Evolutionary conservation across 2,888 invertebrate species (phyloP).

Genomic region (Clepsis dumicolana): DNA sequence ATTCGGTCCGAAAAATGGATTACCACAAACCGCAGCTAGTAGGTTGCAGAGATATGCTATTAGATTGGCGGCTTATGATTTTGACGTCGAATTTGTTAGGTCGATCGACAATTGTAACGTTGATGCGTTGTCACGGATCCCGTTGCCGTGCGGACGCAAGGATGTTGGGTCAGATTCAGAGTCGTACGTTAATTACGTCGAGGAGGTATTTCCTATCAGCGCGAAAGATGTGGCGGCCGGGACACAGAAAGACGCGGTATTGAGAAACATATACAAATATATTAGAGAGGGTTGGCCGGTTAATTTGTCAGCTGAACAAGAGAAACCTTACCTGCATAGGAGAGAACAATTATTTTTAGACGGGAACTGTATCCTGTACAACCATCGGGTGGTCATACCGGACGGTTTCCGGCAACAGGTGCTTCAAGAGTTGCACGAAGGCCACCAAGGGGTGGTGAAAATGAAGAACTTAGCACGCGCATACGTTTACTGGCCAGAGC

Average conservation of each 20-base stretch:
- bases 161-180: neutral
- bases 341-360: slow-evolving; percentile 30
- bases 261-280: slow-evolving; percentile 15
- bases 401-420: neutral
- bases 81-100: slow-evolving; percentile 7
- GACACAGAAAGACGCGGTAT: neutral
- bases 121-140: slow-evolving; percentile 17
- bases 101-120: slow-evolving; percentile 2
- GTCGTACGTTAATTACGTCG: slow-evolving; percentile 9
- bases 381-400: slow-evolving; percentile 38
- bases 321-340: slow-evolving; percentile 29
- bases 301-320: slow-evolving; percentile 1
- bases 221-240: slow-evolving; percentile 5
- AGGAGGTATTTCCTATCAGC: slow-evolving; percentile 14
- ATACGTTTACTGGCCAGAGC: slow-evolving; percentile 49
- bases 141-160: slow-evolving; percentile 5
- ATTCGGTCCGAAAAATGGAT: slow-evolving; percentile 12
- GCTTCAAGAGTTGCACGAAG: slow-evolving; percentile 40
- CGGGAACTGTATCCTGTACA: slow-evolving; percentile 33
- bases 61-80: slow-evolving; percentile 19
- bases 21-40: slow-evolving; percentile 26
- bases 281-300: slow-evolving; percentile 27
- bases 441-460: slow-evolving; percentile 48
- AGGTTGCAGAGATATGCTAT: slow-evolving; percentile 13
- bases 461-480: slow-evolving; percentile 48